Evolutionary conservation across 2,888 invertebrate species (phyloP).

Genomic region (Onchidella celtica): DNA sequence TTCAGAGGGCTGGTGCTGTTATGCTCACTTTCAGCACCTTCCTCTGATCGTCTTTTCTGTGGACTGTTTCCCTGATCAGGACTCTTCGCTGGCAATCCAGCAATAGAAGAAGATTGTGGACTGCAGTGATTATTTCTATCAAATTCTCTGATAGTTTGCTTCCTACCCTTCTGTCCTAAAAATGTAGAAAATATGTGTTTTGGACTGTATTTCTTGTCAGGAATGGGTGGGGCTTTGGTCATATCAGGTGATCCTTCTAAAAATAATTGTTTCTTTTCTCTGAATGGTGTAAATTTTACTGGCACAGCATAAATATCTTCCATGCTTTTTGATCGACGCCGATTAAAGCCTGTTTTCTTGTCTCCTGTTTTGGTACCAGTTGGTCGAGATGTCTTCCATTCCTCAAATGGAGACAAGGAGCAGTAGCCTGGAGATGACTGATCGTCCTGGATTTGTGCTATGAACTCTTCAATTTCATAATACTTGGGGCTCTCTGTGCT

Average conservation of each 20-base stretch:
- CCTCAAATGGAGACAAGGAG: conserved; percentile 2
- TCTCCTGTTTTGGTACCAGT: neutral
- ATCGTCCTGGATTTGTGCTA: neutral
- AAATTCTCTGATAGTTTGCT: neutral
- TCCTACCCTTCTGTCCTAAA: neutral
- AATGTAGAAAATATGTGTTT: neutral
- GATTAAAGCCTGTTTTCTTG: conserved; percentile 34
- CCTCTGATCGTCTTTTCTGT: conserved; percentile 40
- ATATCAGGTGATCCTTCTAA: neutral
- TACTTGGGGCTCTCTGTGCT: conserved; percentile 38
- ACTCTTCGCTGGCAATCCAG: neutral
- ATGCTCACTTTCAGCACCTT: neutral
- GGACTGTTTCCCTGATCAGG: neutral
- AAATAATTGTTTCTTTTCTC: neutral
- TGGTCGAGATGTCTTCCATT: neutral
- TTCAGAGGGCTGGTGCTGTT: conserved; percentile 3
- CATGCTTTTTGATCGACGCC: conserved; percentile 47
- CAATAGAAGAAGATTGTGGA: neutral
- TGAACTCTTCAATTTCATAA: conserved; percentile 28
- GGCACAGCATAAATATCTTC: conserved; percentile 47
- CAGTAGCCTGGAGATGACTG: conserved; percentile 1
- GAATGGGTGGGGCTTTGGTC: conserved; percentile 24
- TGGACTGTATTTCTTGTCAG: conserved; percentile 39
- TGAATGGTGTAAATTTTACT: neutral
- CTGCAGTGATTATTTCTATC: neutral